phyloP scores from a whole-genome alignment of 2,113 vertebrate species.

The Xiphophorus couchianus region DNA sequence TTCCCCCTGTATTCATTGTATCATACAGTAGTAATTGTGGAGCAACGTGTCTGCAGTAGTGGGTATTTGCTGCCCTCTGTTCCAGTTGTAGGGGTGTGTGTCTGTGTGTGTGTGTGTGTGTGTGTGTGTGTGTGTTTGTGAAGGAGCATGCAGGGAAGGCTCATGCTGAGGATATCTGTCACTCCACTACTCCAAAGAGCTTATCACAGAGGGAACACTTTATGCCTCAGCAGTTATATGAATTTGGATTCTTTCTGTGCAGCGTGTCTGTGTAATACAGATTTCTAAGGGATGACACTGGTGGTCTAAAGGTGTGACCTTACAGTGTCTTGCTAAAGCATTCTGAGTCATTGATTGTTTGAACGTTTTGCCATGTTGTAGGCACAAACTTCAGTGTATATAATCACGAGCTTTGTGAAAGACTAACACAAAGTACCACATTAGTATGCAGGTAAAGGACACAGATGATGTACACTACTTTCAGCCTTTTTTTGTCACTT shows the following conservation, averaged over 20 bases:
- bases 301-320: constrained; percentile 37
- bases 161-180: constrained; percentile 68
- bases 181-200: constrained; percentile 64
- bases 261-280: constrained; percentile 37
- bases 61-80: constrained; percentile 54
- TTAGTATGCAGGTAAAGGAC: no score
- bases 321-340: background rate
- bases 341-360: background rate
- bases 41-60: constrained; percentile 36
- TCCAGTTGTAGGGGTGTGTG: constrained; percentile 32
- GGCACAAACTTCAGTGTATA: background rate
- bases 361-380: background rate
- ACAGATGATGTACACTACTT: no score
- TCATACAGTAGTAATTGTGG: constrained; percentile 25
- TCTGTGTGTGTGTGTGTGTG: constrained; percentile 13
- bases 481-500: no score
- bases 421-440: background rate
- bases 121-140: constrained; percentile 10
- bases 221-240: constrained; percentile 63
- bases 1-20: constrained; percentile 32
- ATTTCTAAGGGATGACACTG: constrained; percentile 47
- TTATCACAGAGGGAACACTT: constrained; percentile 70
- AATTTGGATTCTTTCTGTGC: constrained; percentile 54
- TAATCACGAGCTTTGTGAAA: background rate
- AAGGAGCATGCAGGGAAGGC: constrained; percentile 53